Base-by-base conservation (phyloP, 2,888 invertebrate species). In the Cacoxenus indagator region DNA sequence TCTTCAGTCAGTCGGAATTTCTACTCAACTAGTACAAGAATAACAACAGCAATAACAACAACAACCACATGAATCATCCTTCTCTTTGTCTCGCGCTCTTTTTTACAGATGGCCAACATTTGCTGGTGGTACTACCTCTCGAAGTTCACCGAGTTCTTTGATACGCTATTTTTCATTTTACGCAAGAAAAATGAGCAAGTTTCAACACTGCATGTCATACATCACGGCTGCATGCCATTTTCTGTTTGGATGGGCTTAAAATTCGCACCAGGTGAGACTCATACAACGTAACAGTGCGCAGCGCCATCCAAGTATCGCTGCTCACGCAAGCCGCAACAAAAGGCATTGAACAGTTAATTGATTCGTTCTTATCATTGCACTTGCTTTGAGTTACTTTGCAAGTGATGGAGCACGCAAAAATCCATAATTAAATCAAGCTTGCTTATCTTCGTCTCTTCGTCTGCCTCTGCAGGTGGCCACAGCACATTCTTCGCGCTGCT, bases 111-210 rank as follows among this genome's bases (percentile, higher is more conserved):
- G 96, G 96, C 95, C 66, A 91, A 92, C 82, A 95, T 95, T 51
- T 96, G 96, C 89, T 98, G 97, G 96, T 96, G 96, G 96, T 98
- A 97, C 89, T 97, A 96, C 90, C 93, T 98, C 89, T 96, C 97
- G 85, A 98, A 98, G 90, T 97, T 97, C 89, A 96, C 97, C 81
- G 98, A 98, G 89, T 96, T 98, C 89, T 93, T 96, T 86, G 98
- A 98, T 90, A 98, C 98, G 84, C 93, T 97, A 83, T 98, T 97
- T 92, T 98, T 98, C 90, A 94, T 97, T 81, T 89, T 97, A 87
- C 92, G 97, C 76, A 97, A 97, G 90, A 98, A 98, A 91, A 94
- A 93, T 88, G 93, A 95, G 89, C 97, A 98, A 87, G 95, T 97
- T 83, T 96, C 96, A 65, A 95, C 95, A 51, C 91, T 98, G 70